Percentiles rank a stretch among this genome's conserved stretches.
Conservation (phyloP, 1,140 invertebrate genomes). For the Periplaneta americana region DNA sequence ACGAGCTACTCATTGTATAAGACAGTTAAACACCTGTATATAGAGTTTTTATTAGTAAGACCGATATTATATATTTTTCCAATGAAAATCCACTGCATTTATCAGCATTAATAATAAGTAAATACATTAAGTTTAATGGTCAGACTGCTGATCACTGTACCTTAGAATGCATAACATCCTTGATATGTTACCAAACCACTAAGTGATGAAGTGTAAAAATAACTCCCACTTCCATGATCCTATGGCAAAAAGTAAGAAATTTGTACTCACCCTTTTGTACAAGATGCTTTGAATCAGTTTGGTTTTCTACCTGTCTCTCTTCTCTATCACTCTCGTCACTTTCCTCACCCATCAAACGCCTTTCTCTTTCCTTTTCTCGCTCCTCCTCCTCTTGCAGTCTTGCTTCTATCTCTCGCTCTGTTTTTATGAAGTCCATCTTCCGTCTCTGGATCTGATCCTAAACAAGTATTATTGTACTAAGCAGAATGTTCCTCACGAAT, state of each 20-base stretch:
- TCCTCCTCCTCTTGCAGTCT: constrained; percentile 42
- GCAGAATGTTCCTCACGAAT: too few relatives aligned
- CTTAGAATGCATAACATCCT: not conserved
- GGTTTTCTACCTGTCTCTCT: constrained; percentile 18
- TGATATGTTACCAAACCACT: too few relatives aligned
- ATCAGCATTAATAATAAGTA: too few relatives aligned
- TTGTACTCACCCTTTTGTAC: constrained; percentile 12
- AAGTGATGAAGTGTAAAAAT: not conserved
- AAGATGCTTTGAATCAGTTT: constrained; percentile 17
- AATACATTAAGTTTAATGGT: too few relatives aligned
- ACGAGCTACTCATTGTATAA: too few relatives aligned
- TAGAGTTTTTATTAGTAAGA: too few relatives aligned
- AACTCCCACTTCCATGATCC: not conserved
- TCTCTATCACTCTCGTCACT: constrained; percentile 2
- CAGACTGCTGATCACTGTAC: not conserved
- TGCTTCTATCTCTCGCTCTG: constrained; percentile 47
- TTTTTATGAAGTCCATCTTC: constrained; percentile 45
- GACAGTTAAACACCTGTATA: too few relatives aligned
- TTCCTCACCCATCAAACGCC: not conserved
- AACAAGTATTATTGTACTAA: too few relatives aligned
- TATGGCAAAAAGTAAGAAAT: not conserved
- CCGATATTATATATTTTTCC: too few relatives aligned
- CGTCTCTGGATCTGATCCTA: constrained; percentile 41
- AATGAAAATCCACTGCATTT: too few relatives aligned
- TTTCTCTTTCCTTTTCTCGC: constrained; percentile 25